phyloP scores from a whole-genome alignment of 1,140 invertebrate genomes.

The Anastrepha ludens region DNA sequence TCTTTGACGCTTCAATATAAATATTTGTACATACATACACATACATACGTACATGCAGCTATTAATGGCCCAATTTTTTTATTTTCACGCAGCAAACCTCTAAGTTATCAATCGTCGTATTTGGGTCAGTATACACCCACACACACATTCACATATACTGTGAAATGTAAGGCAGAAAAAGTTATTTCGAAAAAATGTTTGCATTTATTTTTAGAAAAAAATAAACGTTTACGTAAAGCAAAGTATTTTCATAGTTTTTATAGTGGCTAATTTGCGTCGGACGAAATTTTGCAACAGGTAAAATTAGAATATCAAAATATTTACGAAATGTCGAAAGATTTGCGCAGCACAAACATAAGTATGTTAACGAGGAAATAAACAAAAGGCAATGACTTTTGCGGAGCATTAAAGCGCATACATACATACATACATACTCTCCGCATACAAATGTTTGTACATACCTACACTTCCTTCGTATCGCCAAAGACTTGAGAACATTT shows the following conservation, averaged over 20 bases:
- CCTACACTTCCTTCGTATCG: too few relatives aligned
- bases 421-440: too few relatives aligned
- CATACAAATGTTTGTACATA: not conserved
- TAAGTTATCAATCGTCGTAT: too few relatives aligned
- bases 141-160: not conserved
- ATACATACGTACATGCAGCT: too few relatives aligned
- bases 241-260: not conserved
- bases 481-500: too few relatives aligned
- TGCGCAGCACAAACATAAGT: not conserved
- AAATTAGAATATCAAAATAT: conserved; percentile 46
- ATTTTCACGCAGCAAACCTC: too few relatives aligned
- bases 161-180: not conserved
- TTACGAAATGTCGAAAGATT: conserved; percentile 29
- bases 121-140: too few relatives aligned
- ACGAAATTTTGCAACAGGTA: conserved; percentile 17
- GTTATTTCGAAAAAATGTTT: not conserved
- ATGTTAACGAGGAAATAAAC: not conserved
- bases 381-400: not conserved
- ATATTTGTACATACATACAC: too few relatives aligned
- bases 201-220: conserved; percentile 13
- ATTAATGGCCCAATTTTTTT: too few relatives aligned
- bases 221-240: not conserved
- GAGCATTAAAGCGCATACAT: not conserved
- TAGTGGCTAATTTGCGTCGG: conserved; percentile 16
- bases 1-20: not conserved